phyloP scores from a whole-genome alignment of 92 coral and sea anemone genomes.

The Pocillopora meandrina region DNA sequence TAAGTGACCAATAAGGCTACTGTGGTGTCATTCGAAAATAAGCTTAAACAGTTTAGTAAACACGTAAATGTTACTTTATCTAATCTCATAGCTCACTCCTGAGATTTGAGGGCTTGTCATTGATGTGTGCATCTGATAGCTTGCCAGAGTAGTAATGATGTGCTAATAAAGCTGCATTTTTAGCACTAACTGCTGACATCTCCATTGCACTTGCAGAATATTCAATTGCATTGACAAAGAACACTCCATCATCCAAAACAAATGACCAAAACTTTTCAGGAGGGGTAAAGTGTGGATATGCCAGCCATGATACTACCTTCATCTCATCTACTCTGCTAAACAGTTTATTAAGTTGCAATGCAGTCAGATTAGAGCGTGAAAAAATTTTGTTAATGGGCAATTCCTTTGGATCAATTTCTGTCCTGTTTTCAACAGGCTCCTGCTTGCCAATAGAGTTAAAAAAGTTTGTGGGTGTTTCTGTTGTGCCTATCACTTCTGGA shows the following conservation, averaged over 20 bases:
- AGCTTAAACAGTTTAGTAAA: no score
- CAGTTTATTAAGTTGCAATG: conserved; percentile 55
- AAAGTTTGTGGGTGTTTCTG: conserved; percentile 79
- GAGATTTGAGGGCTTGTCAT: background rate
- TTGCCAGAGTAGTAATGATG: conserved; percentile 45
- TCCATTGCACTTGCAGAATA: conserved; percentile 98
- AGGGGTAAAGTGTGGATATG: conserved; percentile 88
- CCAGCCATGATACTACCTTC: conserved; percentile 70
- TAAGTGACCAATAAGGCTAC: no score
- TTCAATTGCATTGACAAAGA: conserved; percentile 94
- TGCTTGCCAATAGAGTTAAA: conserved; percentile 85
- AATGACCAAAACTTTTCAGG: conserved; percentile 82
- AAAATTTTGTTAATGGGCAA: conserved; percentile 79
- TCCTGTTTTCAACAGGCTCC: conserved; percentile 64
- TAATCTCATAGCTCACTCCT: conserved; percentile 46
- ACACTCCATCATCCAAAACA: conserved; percentile 92
- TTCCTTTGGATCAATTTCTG: conserved; percentile 31
- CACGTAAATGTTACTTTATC: background rate
- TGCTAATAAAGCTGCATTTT: conserved; percentile 90
- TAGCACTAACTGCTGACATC: conserved; percentile 90
- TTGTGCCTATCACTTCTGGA: conserved; percentile 76
- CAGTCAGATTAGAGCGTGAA: conserved; percentile 71
- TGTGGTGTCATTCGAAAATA: no score
- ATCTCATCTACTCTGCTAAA: conserved; percentile 51
- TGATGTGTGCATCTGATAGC: background rate